Evolutionary conservation across 2,888 invertebrate genomes (phyloP).

Genomic region (Smittia sp.): DNA sequence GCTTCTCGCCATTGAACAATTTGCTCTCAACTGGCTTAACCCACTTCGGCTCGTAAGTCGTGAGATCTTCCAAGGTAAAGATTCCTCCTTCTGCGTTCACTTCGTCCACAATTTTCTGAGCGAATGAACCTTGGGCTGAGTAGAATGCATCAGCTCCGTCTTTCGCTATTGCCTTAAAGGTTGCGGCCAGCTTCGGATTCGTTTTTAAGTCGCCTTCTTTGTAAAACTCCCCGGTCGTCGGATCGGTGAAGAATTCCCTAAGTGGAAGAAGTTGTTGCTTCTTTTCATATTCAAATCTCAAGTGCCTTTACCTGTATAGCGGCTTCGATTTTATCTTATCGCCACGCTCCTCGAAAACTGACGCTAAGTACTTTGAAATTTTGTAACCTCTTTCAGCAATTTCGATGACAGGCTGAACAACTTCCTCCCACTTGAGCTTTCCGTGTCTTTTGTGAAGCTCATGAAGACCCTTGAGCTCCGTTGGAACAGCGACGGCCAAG

Average conservation of each 20-base stretch:
- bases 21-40: conserved; percentile 60
- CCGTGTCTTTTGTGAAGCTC: conserved; percentile 72
- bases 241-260: conserved; percentile 62
- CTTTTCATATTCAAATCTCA: not conserved
- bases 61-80: conserved; percentile 73
- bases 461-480: conserved; percentile 83
- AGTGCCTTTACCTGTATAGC: conserved; percentile 55
- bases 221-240: conserved; percentile 60
- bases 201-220: conserved; percentile 64
- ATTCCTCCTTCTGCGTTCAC: conserved; percentile 69
- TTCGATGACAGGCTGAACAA: conserved; percentile 75
- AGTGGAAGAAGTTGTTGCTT: conserved; percentile 43
- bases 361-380: conserved; percentile 65
- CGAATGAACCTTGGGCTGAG: conserved; percentile 64
- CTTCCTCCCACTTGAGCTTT: conserved; percentile 69
- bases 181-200: conserved; percentile 65
- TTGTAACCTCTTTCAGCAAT: conserved; percentile 70
- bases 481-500: conserved; percentile 84
- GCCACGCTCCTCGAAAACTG: conserved; percentile 50
- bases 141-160: conserved; percentile 73
- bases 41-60: conserved; percentile 63
- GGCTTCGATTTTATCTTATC: conserved; percentile 56
- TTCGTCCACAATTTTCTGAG: conserved; percentile 62
- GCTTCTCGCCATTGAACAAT: conserved; percentile 61
- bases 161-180: conserved; percentile 65